Conservation (phyloP, 2,888 invertebrate genomes). For the Nineta flava region DNA sequence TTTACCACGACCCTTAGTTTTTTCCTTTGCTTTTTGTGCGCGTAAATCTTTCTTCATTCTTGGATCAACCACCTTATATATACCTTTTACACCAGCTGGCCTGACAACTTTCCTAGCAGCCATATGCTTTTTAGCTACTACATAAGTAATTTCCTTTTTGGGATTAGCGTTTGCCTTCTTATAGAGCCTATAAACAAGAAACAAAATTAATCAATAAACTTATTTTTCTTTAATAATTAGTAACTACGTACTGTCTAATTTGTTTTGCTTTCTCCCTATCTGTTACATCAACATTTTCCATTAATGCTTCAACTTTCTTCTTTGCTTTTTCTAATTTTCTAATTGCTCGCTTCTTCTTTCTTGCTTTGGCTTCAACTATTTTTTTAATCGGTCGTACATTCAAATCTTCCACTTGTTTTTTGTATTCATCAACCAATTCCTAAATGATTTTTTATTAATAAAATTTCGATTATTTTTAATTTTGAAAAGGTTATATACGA, state of each 20-base stretch:
- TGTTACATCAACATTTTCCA: conserved; percentile 81
- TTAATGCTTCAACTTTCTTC: conserved; percentile 87
- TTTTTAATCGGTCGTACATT: conserved; percentile 95
- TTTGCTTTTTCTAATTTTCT: conserved; percentile 82
- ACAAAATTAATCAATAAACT: conserved; percentile 8
- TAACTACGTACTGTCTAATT: conserved; percentile 59
- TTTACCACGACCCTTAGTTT: conserved; percentile 30
- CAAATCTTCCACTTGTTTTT: conserved; percentile 65
- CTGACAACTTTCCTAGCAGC: conserved; percentile 59
- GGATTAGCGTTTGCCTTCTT: conserved; percentile 74
- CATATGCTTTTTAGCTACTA: conserved; percentile 80
- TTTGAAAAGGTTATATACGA: no score
- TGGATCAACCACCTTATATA: conserved; percentile 87
- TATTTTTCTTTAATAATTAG: no score
- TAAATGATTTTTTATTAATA: conserved; percentile 26
- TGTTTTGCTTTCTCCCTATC: conserved; percentile 86
- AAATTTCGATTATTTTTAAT: not conserved
- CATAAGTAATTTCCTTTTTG: conserved; percentile 82
- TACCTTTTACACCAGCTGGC: conserved; percentile 81
- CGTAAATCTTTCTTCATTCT: conserved; percentile 89
- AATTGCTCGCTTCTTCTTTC: conserved; percentile 84
- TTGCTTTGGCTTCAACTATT: conserved; percentile 92
- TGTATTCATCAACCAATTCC: conserved; percentile 74
- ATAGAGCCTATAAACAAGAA: conserved; percentile 50
- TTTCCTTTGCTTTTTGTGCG: conserved; percentile 45